Evolutionary conservation across 2,797 vertebrate genomes (phyloP), one percentile per base, ranked within the genome.

Genomic region (Sebastes taczanowskii): DNA sequence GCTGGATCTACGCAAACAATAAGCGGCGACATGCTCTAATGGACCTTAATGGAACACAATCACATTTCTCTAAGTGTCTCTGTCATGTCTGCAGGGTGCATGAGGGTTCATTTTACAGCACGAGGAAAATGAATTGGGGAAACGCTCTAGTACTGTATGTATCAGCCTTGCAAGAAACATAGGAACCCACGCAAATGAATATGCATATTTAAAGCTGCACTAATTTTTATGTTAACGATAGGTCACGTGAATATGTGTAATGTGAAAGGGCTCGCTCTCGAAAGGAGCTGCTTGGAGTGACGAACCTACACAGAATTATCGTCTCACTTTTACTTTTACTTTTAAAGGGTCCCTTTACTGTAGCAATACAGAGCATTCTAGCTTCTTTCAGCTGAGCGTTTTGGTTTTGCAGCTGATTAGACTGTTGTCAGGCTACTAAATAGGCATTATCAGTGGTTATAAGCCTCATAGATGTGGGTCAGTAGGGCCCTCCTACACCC

Each of bases 31-130:
- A 34, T 13, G 80, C 74, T 74, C 77, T 27, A 42, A 79, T 77
- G 77, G 72, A 74, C 56, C 7, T 30, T 32, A 62, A 79, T 65
- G 25, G 18, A 66, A 77, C 34, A 38, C 68, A 77, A 58, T 74
- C 60, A 61, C 53, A 34, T 52, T 71, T 42, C 23, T 82, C 49
- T 16, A 16, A 61, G 70, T 2, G 9, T 64, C 10, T 74, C 42
- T 64, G 4, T 77, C 53, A 42, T 84, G 76, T 59, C 66, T 61
- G 66, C 62, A 74, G 32, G 46, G 80, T 27, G 52, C 60, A 25
- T 11, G 16, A 13, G 16, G 56, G n/a, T 42, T 73, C 2, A 61
- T 64, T 79, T 70, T 18, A 42, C 22, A 72, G 18, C 38, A 58
- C 4, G 11, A 8, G 2, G 10, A 23, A 71, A 46, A 53, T 59